These are phyloP conservation scores for Lathronympha strigana DNA, from an alignment of 2,888 invertebrate species.

Conservation along the genomic window DNA sequence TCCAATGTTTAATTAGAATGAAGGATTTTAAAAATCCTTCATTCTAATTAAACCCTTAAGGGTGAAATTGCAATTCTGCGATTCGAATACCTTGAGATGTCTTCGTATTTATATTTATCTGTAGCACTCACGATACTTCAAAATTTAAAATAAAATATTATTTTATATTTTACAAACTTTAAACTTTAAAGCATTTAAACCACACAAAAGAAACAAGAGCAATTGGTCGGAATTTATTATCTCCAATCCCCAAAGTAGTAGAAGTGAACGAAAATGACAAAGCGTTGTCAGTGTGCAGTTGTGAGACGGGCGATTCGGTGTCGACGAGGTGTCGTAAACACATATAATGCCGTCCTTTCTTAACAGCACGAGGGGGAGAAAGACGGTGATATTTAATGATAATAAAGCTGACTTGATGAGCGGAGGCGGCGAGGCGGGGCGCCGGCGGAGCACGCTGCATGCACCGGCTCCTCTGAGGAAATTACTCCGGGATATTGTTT, in stretches of 20 bases:
- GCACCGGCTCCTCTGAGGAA: slow-evolving; percentile 55
- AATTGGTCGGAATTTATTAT: slow-evolving; percentile 43
- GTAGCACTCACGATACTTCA: too few species aligned
- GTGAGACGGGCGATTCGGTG: slow-evolving; percentile 11
- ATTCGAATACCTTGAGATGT: too few species aligned
- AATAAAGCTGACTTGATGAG: background rate
- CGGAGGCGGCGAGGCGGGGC: slow-evolving; percentile 7
- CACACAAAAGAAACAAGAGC: slow-evolving; percentile 26
- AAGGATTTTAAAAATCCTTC: too few species aligned
- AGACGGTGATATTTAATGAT: slow-evolving; percentile 22
- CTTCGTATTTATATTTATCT: too few species aligned
- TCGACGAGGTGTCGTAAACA: background rate
- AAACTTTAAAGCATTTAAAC: slow-evolving; percentile 12
- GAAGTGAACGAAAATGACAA: slow-evolving; percentile 54
- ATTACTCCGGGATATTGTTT: slow-evolving; percentile 66
- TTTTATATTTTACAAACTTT: background rate
- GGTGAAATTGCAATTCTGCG: too few species aligned
- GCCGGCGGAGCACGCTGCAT: slow-evolving; percentile 46
- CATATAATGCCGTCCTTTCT: slow-evolving; percentile 10
- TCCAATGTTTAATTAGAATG: too few species aligned
- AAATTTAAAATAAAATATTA: background rate
- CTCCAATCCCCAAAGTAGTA: slow-evolving; percentile 43
- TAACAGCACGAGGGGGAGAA: slow-evolving; percentile 5
- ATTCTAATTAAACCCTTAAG: too few species aligned
- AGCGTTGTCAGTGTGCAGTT: slow-evolving; percentile 50